A percentile compares a stretch with the other conserved stretches of the same genome.
Evolutionary conservation across 1,140 invertebrate species (phyloP).

Genomic region (Rhyzopertha dominica): DNA sequence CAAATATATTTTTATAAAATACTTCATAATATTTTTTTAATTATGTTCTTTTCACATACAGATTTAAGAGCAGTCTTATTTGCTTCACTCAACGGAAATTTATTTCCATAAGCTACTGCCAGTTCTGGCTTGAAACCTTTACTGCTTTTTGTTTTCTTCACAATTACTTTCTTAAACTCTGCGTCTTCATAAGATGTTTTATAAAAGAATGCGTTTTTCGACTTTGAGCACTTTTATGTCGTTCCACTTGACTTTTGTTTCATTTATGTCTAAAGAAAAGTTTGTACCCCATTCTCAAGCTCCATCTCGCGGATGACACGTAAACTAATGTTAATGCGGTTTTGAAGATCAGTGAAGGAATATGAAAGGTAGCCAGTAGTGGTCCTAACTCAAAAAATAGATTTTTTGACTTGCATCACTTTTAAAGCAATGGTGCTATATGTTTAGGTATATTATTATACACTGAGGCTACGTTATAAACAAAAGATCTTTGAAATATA

Average conservation of each 20-base stretch:
- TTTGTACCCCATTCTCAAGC: background rate
- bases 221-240: slow-evolving; percentile 9
- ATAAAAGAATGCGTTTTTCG: slow-evolving; percentile 6
- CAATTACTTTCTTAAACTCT: background rate
- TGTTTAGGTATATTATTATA: too few species aligned
- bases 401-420: too few species aligned
- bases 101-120: background rate
- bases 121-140: background rate
- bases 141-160: background rate
- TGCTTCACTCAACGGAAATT: background rate
- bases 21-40: background rate
- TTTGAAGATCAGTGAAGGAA: too few species aligned
- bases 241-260: slow-evolving; percentile 4
- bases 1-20: slow-evolving; percentile 1
- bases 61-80: background rate
- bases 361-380: too few species aligned
- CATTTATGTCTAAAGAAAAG: slow-evolving; percentile 7
- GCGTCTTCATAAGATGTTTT: slow-evolving; percentile 3
- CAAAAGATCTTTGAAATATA: too few species aligned
- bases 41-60: background rate
- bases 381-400: too few species aligned
- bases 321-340: too few species aligned
- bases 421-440: too few species aligned
- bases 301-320: too few species aligned
- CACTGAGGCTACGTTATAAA: too few species aligned